These are phyloP conservation scores for Platichthys stellatus DNA, from an alignment of 2,113 vertebrate genomes.

Conservation along the genomic window DNA sequence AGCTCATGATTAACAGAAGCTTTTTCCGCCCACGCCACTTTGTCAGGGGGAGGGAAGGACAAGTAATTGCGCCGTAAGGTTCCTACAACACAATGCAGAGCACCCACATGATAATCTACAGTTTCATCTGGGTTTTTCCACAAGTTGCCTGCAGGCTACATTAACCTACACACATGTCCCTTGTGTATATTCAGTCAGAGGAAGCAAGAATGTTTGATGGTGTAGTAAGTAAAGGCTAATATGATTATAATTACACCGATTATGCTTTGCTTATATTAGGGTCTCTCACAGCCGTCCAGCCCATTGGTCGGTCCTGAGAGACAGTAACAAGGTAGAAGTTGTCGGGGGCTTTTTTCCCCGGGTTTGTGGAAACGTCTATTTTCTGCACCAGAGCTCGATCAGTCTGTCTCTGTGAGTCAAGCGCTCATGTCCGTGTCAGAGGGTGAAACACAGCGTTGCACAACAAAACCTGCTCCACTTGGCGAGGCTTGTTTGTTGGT, in stretches of 20 bases:
- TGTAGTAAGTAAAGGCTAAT: slow-evolving; percentile 2
- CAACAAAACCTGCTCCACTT: slow-evolving; percentile 22
- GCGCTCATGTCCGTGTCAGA: slow-evolving; percentile 21
- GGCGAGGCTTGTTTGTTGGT: not conserved
- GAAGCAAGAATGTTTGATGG: not conserved
- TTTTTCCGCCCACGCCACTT: slow-evolving; percentile 73
- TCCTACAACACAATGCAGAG: slow-evolving; percentile 71
- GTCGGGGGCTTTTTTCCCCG: not conserved
- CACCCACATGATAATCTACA: slow-evolving; percentile 74
- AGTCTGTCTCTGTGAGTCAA: slow-evolving; percentile 10
- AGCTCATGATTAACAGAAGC: slow-evolving; percentile 80
- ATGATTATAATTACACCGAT: not conserved
- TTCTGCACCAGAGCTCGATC: slow-evolving; percentile 15
- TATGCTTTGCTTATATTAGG: not conserved
- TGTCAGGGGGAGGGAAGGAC: slow-evolving; percentile 68
- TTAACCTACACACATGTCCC: slow-evolving; percentile 15
- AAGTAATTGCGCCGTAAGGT: slow-evolving; percentile 77
- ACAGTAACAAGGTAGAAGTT: not conserved
- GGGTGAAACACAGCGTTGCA: not conserved
- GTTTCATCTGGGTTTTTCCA: slow-evolving; percentile 21
- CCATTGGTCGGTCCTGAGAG: not conserved
- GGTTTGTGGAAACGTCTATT: slow-evolving; percentile 12
- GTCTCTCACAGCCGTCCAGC: not conserved
- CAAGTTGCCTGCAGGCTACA: slow-evolving; percentile 40
- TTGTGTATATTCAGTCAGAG: not conserved